Conservation (phyloP, 2,888 invertebrate genomes). For the Drosophila bunnanda region DNA sequence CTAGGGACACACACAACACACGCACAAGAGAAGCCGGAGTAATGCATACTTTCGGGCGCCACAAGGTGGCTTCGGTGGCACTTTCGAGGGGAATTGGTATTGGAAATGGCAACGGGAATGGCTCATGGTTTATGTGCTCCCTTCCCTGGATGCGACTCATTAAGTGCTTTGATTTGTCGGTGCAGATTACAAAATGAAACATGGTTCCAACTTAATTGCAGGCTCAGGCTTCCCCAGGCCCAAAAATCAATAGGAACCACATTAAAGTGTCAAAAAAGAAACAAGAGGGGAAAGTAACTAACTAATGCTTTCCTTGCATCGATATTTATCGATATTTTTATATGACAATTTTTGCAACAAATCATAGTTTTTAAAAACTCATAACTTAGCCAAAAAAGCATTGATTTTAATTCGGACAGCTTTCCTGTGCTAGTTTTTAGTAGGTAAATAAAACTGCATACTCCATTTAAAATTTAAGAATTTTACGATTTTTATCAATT, state of each 20-base stretch:
- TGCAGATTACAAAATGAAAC: conserved; percentile 51
- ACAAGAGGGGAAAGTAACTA: no score
- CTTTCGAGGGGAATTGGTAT: not conserved
- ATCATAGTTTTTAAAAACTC: no score
- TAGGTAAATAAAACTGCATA: no score
- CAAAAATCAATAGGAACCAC: conserved; percentile 3
- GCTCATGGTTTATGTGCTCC: conserved; percentile 10
- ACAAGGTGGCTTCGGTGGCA: conserved; percentile 25
- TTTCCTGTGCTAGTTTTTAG: no score
- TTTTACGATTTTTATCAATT: no score
- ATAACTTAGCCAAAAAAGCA: no score
- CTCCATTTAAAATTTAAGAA: no score
- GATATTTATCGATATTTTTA: no score
- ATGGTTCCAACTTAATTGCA: conserved; percentile 47
- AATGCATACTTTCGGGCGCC: conserved; percentile 30
- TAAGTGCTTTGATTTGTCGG: conserved; percentile 43
- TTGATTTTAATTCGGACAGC: no score
- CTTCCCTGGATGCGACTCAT: conserved; percentile 29
- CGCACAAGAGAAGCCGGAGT: no score
- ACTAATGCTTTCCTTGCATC: no score
- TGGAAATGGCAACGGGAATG: not conserved
- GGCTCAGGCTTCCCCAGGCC: not conserved
- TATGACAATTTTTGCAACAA: no score
- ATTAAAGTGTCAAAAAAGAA: not conserved
- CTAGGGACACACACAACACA: conserved; percentile 2